Conservation (phyloP, 2,113 vertebrate genomes). For the Crotalus horridus region DNA sequence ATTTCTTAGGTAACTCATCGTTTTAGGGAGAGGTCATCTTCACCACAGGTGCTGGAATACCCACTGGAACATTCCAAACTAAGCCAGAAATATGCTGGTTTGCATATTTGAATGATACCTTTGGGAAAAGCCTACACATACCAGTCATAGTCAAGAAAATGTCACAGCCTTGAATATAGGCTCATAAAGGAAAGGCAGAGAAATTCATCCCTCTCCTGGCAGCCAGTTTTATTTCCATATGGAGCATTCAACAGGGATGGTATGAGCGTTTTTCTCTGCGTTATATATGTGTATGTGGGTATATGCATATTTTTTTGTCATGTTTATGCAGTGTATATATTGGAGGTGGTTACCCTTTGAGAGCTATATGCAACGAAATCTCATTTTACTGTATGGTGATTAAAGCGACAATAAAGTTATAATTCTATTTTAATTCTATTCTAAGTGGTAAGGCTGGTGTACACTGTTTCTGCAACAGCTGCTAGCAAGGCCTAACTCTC, state of each 20-base stretch:
- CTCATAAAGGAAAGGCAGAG: background rate
- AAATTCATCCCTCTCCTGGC: background rate
- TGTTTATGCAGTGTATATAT: too few relatives aligned
- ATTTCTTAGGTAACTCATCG: background rate
- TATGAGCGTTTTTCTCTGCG: background rate
- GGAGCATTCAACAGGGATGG: background rate
- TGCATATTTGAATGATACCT: background rate
- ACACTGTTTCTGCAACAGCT: background rate
- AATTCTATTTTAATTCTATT: too few relatives aligned
- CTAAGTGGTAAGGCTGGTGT: background rate
- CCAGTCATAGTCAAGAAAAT: background rate
- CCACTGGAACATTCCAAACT: background rate
- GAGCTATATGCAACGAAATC: too few relatives aligned
- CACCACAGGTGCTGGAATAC: background rate
- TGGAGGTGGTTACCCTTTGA: too few relatives aligned
- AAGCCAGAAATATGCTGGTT: background rate
- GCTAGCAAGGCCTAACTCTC: background rate
- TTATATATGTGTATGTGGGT: too few relatives aligned
- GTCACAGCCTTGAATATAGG: background rate
- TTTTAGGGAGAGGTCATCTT: background rate
- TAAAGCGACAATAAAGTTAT: too few relatives aligned
- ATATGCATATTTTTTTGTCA: too few relatives aligned
- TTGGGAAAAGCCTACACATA: background rate
- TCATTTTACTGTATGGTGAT: too few relatives aligned
- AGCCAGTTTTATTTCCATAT: background rate